Percentiles rank a stretch among this genome's conserved stretches.
These are phyloP conservation scores for Rhynchotus rufescens DNA, from an alignment of 2,797 vertebrate genomes.

Conservation along the genomic window DNA sequence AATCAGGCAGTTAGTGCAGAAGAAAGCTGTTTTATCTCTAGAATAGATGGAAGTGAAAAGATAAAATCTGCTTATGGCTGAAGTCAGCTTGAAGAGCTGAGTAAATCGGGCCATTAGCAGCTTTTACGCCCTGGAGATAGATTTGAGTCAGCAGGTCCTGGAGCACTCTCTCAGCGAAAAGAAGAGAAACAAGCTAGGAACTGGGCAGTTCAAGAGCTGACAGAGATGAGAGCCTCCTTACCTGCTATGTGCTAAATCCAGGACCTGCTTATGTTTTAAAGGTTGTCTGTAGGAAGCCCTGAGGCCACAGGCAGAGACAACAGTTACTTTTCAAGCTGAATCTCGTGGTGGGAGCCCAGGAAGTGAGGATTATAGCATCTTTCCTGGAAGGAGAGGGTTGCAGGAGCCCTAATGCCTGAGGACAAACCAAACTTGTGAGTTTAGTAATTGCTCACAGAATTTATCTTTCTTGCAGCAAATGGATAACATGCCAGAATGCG, in stretches of 20 bases:
- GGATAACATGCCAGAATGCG: background rate
- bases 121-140: background rate
- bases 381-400: background rate
- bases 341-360: background rate
- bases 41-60: background rate
- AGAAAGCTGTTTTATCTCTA: background rate
- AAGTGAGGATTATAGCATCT: background rate
- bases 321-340: background rate
- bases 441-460: background rate
- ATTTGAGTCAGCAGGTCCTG: background rate
- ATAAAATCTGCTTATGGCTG: background rate
- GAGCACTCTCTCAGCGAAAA: background rate
- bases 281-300: background rate
- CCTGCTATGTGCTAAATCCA: background rate
- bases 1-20: background rate
- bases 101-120: background rate
- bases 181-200: background rate
- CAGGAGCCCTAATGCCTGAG: background rate
- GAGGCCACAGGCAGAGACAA: background rate
- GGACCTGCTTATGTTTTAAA: background rate
- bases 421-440: background rate
- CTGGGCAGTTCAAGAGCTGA: background rate
- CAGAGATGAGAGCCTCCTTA: too few species aligned
- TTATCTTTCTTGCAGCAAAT: background rate
- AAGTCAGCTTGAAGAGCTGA: background rate